Base-by-base conservation (phyloP, 2,888 invertebrate genomes). In the Epirrhoe tristata region DNA sequence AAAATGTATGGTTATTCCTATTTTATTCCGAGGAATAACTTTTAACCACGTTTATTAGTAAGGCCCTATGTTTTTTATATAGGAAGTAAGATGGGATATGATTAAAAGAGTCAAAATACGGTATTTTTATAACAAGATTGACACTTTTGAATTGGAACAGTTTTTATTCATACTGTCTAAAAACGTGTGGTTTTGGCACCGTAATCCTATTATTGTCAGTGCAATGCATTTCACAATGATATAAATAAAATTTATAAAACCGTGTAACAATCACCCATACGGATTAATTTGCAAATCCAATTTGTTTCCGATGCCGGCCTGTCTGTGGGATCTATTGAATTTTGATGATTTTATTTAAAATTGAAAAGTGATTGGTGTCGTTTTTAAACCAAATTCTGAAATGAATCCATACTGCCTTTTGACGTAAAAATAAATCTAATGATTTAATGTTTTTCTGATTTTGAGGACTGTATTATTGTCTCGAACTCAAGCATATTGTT, bases 261-360 rank as follows among this genome's bases (percentile, higher is more conserved):
- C 76, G 71, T 76, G 74, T 77, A 77, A 76, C 80, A 79, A 75
- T 78, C 79, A 74, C 71, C 72, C 77, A 67, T 75, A 75, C 76
- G 76, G 80, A 75, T 83, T 82, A 81, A 82, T 85, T 83, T 84
- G 78, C 79, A 83, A 84, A 84, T 78, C 75, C 83, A 84, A 83
- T 84, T 81, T 82, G 79, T 79, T 77, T 78, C 77, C 79, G 79
- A 81, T 79, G 80, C 75, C 77, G 73, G 76, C 72, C 79, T 79
- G 81, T 78, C 80, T 75, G 76, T 78, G 76, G 77, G 74, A 82
- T 81, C 79, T 82, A 81, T 81, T 82, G 81, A 79, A 81, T 83
- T 81, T 82, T 77, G 77, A 80, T 80, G 77, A 75, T 72, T 74
- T 74, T 78, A 78, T 81, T 80, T 77, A 63, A 56, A 69, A 60